Evolutionary conservation across 2,113 vertebrate genomes (phyloP).

Genomic region (Paramisgurnus dabryanus): DNA sequence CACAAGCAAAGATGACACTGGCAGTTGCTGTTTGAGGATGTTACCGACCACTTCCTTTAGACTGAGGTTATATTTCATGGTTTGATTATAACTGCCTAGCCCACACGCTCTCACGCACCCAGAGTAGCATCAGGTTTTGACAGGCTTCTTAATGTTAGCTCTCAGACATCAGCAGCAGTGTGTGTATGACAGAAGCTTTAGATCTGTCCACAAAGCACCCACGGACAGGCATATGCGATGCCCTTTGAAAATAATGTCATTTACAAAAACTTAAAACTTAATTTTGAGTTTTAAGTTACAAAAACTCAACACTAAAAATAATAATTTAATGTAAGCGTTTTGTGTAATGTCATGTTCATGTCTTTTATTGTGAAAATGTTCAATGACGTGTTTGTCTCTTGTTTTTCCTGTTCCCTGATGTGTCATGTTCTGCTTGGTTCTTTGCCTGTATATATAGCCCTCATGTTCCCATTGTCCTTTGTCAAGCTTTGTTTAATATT

Average conservation of each 20-base stretch:
- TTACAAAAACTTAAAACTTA: too few relatives aligned
- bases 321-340: too few relatives aligned
- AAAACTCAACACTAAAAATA: too few relatives aligned
- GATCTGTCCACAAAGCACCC: not conserved
- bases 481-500: too few relatives aligned
- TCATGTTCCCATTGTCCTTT: too few relatives aligned
- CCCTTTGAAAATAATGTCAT: not conserved
- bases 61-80: constrained; percentile 14
- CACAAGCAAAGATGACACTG: constrained; percentile 10
- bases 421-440: too few relatives aligned
- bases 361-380: too few relatives aligned
- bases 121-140: constrained; percentile 27
- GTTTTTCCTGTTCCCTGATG: too few relatives aligned
- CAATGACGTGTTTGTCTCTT: too few relatives aligned
- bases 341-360: too few relatives aligned
- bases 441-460: too few relatives aligned
- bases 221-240: not conserved
- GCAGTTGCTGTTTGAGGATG: constrained; percentile 21
- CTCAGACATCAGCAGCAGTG: not conserved
- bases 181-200: constrained; percentile 27
- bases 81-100: constrained; percentile 24
- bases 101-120: constrained; percentile 17
- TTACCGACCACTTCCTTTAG: constrained; percentile 16
- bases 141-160: constrained; percentile 21
- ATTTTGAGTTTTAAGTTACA: too few relatives aligned